Evolutionary conservation across 2,888 invertebrate species (phyloP), one percentile per base, ranked within the genome.

Genomic region (Cheilosia vulpina): DNA sequence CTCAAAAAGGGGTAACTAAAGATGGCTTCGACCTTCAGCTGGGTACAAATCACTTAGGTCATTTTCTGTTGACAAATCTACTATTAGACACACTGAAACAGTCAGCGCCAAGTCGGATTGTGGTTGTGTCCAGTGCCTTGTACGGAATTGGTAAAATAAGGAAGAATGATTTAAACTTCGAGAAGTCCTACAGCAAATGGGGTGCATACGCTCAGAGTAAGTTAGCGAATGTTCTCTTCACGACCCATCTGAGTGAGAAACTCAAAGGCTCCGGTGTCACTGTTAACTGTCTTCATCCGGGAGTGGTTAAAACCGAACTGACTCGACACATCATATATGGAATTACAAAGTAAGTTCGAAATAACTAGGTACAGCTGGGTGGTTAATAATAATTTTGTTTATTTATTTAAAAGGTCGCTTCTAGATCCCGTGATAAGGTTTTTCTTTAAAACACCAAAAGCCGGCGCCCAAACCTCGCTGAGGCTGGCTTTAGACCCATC

Each of bases 121-220:
- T 98, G 19, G 94, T 96, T 87, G 94, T 98, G 17, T 93, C 96
- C 0, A 95, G 96, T 90, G 91, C 94, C 34, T 95, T 96, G 0
- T 95, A 97, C 92, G 89, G 91, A 57, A 93, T 94, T 87, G 97
- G 97, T 0, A 89, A 90, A 43, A 94, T 96, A n/a, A 92, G 95
- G 88, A 94, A 95, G 47, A 94, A 95, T 9, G 96, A 96, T 90
- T 90, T 96, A 58, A 96, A 97, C 91, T 95, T 94, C 88, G 95
- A 96, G 88, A 93, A 93, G 71, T 90, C 93, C 0, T 97, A 97
- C 88, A 94, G 93, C 87, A 92, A 95, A 4, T 89, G 93, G 6
- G 93, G 93, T 68, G 96, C 96, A 0, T 97, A 97, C 89, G 92
- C 93, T 31, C 95, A 95, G 90, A 97, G 96, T 90, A 97, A 97